These are phyloP conservation scores for Petrosia ficiformis DNA, from an alignment of 37 sponge, comb jelly and placozoan species.

Conservation along the genomic window DNA sequence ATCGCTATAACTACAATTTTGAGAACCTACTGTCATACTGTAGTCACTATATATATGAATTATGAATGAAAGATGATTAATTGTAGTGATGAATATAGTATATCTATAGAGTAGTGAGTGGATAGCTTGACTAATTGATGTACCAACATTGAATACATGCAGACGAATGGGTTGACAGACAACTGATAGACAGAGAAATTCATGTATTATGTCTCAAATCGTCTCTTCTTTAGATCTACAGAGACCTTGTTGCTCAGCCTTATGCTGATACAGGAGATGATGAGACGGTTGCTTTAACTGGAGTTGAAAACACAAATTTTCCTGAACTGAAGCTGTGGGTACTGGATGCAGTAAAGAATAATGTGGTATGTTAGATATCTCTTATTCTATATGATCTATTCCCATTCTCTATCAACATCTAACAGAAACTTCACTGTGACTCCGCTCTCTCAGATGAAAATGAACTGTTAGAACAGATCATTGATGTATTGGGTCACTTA, in stretches of 20 bases:
- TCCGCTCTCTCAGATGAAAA: neutral
- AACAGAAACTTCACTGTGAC: neutral
- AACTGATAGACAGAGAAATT: neutral
- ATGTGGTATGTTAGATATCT: conserved; percentile 2
- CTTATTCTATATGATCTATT: too few relatives aligned
- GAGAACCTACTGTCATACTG: too few relatives aligned
- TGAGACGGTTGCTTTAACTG: conserved; percentile 46
- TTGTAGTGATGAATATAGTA: too few relatives aligned
- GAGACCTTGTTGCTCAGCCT: conserved; percentile 35
- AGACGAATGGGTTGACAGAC: conserved; percentile 1
- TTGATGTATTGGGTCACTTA: conserved; percentile 12
- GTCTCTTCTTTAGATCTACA: conserved; percentile 20
- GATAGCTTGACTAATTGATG: too few relatives aligned
- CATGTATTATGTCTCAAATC: neutral
- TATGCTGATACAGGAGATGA: conserved; percentile 38
- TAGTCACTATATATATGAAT: too few relatives aligned
- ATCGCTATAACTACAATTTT: too few relatives aligned
- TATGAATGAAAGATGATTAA: too few relatives aligned
- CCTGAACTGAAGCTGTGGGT: conserved; percentile 53
- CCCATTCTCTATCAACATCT: too few relatives aligned
- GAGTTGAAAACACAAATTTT: conserved; percentile 47
- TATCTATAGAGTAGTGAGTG: too few relatives aligned
- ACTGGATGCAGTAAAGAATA: neutral
- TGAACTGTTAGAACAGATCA: neutral
- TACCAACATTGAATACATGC: too few relatives aligned